A percentile compares a stretch with the other conserved stretches of the same genome.
Evolutionary conservation across 2,113 vertebrate genomes (phyloP).

Genomic region (Crotalus tigris): DNA sequence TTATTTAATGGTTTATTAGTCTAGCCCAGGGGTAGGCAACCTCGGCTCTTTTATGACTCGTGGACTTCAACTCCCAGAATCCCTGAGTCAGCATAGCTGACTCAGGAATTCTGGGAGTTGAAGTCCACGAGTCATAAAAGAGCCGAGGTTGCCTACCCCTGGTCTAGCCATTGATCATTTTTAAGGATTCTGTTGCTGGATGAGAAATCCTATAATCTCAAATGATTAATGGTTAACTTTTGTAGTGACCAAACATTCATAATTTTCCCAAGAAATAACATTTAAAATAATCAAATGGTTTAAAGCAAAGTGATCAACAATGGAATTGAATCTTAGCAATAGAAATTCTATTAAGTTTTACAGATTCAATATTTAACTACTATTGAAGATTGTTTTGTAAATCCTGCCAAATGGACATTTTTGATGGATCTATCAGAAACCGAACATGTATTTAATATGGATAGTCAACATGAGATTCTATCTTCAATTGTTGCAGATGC

Average conservation of each 20-base stretch:
- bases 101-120: too few relatives aligned
- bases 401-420: neutral
- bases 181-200: slow-evolving; percentile 7
- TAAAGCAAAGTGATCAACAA: neutral
- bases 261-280: neutral
- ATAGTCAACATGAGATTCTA: neutral
- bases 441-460: too few relatives aligned
- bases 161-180: slow-evolving; percentile 14
- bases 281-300: neutral
- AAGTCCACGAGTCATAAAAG: too few relatives aligned
- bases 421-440: neutral
- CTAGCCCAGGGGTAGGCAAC: too few relatives aligned
- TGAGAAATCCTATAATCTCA: slow-evolving; percentile 18
- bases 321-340: neutral
- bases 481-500: neutral
- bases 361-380: too few relatives aligned
- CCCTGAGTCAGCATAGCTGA: too few relatives aligned
- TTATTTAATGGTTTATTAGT: slow-evolving; percentile 29
- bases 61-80: too few relatives aligned
- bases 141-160: too few relatives aligned
- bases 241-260: neutral
- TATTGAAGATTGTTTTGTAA: neutral
- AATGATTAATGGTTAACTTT: slow-evolving; percentile 39
- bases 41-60: too few relatives aligned
- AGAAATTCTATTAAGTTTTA: neutral